Base-by-base conservation (phyloP, 2,888 invertebrate species). In the Scaptomyza caliginosa region DNA sequence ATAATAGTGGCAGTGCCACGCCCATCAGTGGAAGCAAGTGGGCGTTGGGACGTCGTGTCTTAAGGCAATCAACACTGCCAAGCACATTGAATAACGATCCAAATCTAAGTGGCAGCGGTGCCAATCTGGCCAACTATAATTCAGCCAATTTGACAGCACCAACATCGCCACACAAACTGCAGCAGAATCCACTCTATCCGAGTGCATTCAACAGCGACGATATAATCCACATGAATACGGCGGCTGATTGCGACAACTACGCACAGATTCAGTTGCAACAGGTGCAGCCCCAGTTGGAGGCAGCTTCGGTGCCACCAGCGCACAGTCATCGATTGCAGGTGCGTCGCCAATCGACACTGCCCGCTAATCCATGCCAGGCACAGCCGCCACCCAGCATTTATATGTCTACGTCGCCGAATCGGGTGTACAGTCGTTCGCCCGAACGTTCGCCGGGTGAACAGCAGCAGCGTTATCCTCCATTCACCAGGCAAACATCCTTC, bases 1-100 rank as follows among this genome's bases (percentile, higher is more conserved):
- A 88, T 50, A 84, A 72, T 48, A 86, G 88, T 40, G 88, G 89
- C 68, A 89, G 75, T 58, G 88, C 82, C 75, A 89, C 83, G 68
- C 86, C 87, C 56, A 78, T 89, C 10, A 87, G 80, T 51, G 84
- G 86, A 57, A 82, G 74, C 69, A 88, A 89, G 65, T 90, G 87
- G 80, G 81, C 89, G 30, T 64, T 89, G 39, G 86, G 88, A 36
- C 81, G 91, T 19, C 89, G 91, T 34, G 89, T 91, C 13, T 71
- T 91, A 48, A 89, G 91, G 7, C 91, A 91, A 74, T 91, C 91
- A 4, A 91, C 91, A n/a, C 69, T 91, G 46, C 91, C 91, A n/a
- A 90, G 86, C 45, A 88, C 87, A 13, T 67, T 91, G 55, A 90
- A 84, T 55, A 90, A 90, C 80, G 90, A 90, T 66, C 75, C 80